Conservation (phyloP, 30 jellyfish, hydroid and myxozoan species). For the Cassiopea andromeda region DNA sequence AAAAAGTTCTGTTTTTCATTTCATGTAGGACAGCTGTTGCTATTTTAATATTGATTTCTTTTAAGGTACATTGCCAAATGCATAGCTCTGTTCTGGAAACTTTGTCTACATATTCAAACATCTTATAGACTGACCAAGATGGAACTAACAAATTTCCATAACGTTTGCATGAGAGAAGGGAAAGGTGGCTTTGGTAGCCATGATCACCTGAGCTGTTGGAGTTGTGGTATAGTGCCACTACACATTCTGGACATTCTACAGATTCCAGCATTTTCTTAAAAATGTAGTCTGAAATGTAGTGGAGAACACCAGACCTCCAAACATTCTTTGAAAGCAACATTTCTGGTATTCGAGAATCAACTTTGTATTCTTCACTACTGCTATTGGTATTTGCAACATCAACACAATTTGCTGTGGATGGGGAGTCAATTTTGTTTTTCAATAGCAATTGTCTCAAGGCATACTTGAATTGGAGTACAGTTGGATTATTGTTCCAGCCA, state of each 20-base stretch:
- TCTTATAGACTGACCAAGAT: conserved; percentile 48
- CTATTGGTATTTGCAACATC: background rate
- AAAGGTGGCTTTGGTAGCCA: background rate
- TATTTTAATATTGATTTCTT: conserved; percentile 2
- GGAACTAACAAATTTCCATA: conserved; percentile 59
- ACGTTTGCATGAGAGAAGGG: conserved; percentile 40
- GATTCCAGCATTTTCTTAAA: conserved; percentile 26
- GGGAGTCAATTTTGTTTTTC: conserved; percentile 40
- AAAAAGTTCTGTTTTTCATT: conserved; percentile 3
- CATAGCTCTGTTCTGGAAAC: background rate
- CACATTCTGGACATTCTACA: conserved; percentile 46
- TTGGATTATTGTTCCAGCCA: conserved; percentile 67
- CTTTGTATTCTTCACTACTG: background rate
- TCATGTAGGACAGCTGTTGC: background rate
- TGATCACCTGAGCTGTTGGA: conserved; percentile 8
- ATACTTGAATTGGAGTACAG: conserved; percentile 37
- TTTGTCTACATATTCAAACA: conserved; percentile 36
- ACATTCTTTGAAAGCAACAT: conserved; percentile 15
- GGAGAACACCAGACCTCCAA: conserved; percentile 57
- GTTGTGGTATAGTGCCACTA: conserved; percentile 13
- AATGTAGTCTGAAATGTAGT: conserved; percentile 51
- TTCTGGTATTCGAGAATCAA: conserved; percentile 34
- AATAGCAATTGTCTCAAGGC: conserved; percentile 29
- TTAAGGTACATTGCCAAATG: conserved; percentile 9
- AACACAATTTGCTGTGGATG: conserved; percentile 58